phyloP scores from a whole-genome alignment of 2,113 vertebrate genomes.

The Megaleporinus macrocephalus region DNA sequence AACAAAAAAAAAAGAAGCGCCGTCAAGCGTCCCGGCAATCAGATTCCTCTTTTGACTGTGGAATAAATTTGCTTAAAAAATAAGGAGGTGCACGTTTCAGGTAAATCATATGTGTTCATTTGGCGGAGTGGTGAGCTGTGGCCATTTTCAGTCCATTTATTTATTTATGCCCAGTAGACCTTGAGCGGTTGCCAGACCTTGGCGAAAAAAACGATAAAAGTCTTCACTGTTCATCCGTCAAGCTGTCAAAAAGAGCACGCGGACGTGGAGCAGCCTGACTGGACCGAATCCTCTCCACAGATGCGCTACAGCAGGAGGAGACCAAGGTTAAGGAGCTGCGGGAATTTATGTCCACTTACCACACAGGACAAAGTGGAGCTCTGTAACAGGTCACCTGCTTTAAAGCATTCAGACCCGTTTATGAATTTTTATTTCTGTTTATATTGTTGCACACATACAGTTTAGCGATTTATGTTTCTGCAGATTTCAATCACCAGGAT shows the following conservation, averaged over 20 bases:
- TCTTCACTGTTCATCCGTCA: constrained; percentile 75
- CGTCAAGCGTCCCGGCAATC: constrained; percentile 9
- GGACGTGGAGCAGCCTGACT: constrained; percentile 9
- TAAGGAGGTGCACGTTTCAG: constrained; percentile 53
- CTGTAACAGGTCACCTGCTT: constrained; percentile 52
- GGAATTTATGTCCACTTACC: constrained; percentile 74
- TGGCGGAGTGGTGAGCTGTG: constrained; percentile 58
- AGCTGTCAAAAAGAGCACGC: constrained; percentile 70
- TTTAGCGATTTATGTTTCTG: no score
- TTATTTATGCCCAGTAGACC: constrained; percentile 78
- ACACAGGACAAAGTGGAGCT: neutral
- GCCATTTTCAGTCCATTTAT: constrained; percentile 70
- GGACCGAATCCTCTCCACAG: constrained; percentile 28
- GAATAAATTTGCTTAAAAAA: constrained; percentile 54
- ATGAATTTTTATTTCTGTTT: constrained; percentile 64
- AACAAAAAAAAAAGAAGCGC: constrained; percentile 22
- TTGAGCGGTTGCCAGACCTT: constrained; percentile 80
- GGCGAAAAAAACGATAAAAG: constrained; percentile 77
- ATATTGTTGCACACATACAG: constrained; percentile 53
- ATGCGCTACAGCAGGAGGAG: constrained; percentile 38
- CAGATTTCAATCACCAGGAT: no score
- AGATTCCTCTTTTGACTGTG: constrained; percentile 50
- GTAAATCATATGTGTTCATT: constrained; percentile 68
- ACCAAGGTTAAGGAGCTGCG: constrained; percentile 75
- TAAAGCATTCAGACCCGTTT: constrained; percentile 52